A percentile compares a stretch with the other conserved stretches of the same genome.
phyloP scores from a whole-genome alignment of 1,140 invertebrate species.

The Drosophila teissieri region DNA sequence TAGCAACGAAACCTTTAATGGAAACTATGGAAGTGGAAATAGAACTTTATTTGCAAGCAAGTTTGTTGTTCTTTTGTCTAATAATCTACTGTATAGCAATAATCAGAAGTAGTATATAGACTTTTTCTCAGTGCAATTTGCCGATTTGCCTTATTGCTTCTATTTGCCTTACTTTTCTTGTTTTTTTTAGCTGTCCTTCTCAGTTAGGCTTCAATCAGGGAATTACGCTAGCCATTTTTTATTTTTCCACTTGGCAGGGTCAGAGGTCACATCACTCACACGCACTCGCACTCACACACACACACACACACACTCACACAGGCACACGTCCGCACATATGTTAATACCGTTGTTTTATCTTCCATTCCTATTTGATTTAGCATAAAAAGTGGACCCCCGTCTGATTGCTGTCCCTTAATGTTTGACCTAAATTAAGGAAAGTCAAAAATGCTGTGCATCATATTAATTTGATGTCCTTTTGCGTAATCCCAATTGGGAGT shows the following conservation, averaged over 20 bases:
- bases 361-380: slow-evolving; percentile 27
- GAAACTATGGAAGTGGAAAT: too few species aligned
- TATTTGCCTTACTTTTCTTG: slow-evolving; percentile 4
- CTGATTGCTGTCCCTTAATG: slow-evolving; percentile 28
- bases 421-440: slow-evolving; percentile 13
- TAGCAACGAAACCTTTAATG: too few species aligned
- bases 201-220: slow-evolving; percentile 43
- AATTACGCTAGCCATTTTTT: slow-evolving; percentile 43
- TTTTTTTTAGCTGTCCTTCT: slow-evolving; percentile 16
- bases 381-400: not conserved
- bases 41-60: too few species aligned
- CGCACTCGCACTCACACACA: slow-evolving; percentile 6
- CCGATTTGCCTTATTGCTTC: slow-evolving; percentile 24
- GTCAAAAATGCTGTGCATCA: slow-evolving; percentile 2
- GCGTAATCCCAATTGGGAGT: not conserved
- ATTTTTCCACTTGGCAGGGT: slow-evolving; percentile 47
- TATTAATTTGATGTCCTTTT: slow-evolving; percentile 34
- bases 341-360: slow-evolving; percentile 41
- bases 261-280: slow-evolving; percentile 36
- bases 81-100: too few species aligned
- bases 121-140: not conserved
- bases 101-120: too few species aligned
- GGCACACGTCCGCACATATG: slow-evolving; percentile 20
- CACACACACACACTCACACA: slow-evolving; percentile 17
- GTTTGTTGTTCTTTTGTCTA: too few species aligned